Conservation (phyloP, 2,888 invertebrate genomes). For the Chrysodeixis includens region DNA sequence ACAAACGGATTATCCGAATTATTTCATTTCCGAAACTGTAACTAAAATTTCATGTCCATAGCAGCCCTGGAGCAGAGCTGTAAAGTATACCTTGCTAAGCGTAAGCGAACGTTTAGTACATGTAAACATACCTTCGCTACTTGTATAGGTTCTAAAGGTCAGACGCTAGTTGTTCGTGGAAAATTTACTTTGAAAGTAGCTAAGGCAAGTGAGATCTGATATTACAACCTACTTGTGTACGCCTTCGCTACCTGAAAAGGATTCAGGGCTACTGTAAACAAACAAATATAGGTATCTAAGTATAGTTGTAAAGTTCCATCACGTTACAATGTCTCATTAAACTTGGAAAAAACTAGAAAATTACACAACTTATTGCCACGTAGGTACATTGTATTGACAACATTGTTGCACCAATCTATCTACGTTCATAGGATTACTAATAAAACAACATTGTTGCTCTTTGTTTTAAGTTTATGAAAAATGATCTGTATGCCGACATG, state of each 20-base stretch:
- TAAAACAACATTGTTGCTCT: constrained; percentile 32
- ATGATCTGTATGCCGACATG: constrained; percentile 22
- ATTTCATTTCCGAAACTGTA: too few relatives aligned
- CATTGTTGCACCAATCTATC: constrained; percentile 46
- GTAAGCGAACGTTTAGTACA: neutral
- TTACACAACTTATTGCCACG: constrained; percentile 32
- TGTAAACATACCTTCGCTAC: neutral
- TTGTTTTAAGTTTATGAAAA: constrained; percentile 22
- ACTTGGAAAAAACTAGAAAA: constrained; percentile 33
- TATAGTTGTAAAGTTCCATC: constrained; percentile 9
- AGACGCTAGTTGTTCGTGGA: neutral
- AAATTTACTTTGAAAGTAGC: constrained; percentile 4
- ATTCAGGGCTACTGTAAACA: neutral
- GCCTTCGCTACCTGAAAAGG: neutral
- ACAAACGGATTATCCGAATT: too few relatives aligned
- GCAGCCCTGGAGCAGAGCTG: neutral
- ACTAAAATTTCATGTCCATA: too few relatives aligned
- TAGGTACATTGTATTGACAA: constrained; percentile 37
- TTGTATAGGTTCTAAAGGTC: constrained; percentile 1
- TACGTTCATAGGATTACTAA: constrained; percentile 38
- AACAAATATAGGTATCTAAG: neutral
- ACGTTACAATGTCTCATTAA: constrained; percentile 13
- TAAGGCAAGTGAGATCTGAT: neutral
- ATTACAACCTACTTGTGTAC: neutral
- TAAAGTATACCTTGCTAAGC: neutral